Base-by-base conservation (phyloP, 2,888 invertebrate species). In the Coenonympha arcania region DNA sequence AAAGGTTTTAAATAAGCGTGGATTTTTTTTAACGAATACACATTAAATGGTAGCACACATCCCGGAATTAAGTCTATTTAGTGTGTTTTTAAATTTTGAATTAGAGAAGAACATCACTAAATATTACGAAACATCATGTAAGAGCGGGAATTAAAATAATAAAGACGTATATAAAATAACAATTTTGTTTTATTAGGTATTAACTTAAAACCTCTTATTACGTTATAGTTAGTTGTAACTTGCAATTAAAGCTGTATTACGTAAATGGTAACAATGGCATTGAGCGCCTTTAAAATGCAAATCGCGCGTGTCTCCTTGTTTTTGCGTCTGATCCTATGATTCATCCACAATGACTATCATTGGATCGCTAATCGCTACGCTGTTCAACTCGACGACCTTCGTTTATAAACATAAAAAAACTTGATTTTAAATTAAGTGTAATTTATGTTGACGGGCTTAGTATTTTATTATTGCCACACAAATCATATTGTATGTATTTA, bases 251-350 rank as follows among this genome's bases (percentile, higher is more conserved):
- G 37, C 48, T 36, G 44, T 34, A 47, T 56, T 56, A 55, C 53
- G 48, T 51, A 56, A 56, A 58, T 51, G 54, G 46, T 40, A 42
- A 50, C 43, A 54, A 47, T 30, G 54, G 43, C 52, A 59, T 55
- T 59, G 58, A 55, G 49, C 39, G 48, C 52, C 60, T 66, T 76
- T 75, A 70, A 58, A 61, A 77, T 79, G 74, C 78, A 56, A 58
- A 61, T 57, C 68, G 68, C 66, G 52, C 56, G 36, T 54, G 68
- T 71, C 73, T 71, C 73, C 73, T 73, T 69, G 76, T 76, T 62
- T 63, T 64, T 66, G 58, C 59, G 54, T 51, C 47, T 37, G 59
- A 28, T 28, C 19, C 41, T 11, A 11, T 76, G 78, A 78, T 65
- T 78, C 78, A 78, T 52, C 55, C 45, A 61, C 50, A 59, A 60